These are phyloP conservation scores for Sebastes matsubarae DNA, from an alignment of 2,797 vertebrate genomes.

Conservation along the genomic window DNA sequence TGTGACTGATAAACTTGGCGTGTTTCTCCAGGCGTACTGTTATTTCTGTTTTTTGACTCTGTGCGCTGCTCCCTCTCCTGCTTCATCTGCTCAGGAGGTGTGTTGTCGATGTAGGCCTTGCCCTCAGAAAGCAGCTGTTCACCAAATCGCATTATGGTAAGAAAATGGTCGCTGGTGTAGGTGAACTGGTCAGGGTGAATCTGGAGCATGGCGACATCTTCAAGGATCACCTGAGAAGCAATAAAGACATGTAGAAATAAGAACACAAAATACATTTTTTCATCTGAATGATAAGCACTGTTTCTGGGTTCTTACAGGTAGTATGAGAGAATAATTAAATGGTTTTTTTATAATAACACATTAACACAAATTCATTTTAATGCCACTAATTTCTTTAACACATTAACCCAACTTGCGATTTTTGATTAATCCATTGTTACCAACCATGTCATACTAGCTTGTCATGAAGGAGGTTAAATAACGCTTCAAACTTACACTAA, in stretches of 20 bases:
- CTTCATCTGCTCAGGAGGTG: slow-evolving; percentile 95
- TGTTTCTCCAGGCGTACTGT: slow-evolving; percentile 78
- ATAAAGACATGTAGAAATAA: neutral
- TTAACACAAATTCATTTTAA: too few species aligned
- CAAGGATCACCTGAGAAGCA: slow-evolving; percentile 91
- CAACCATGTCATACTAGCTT: too few species aligned
- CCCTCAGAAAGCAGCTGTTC: slow-evolving; percentile 92
- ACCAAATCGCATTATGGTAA: slow-evolving; percentile 87
- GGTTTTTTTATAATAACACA: too few species aligned
- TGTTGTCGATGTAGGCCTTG: slow-evolving; percentile 95
- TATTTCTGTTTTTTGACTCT: slow-evolving; percentile 90
- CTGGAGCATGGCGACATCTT: slow-evolving; percentile 96
- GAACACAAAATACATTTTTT: neutral
- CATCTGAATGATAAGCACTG: fast-evolving
- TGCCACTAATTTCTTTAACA: too few species aligned
- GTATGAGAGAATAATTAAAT: too few species aligned
- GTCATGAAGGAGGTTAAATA: too few species aligned
- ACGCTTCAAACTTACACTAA: too few species aligned
- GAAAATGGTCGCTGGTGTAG: slow-evolving; percentile 97
- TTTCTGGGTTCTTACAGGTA: neutral
- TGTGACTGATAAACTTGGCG: neutral
- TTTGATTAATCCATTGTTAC: too few species aligned
- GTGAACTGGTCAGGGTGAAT: slow-evolving; percentile 98
- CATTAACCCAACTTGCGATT: too few species aligned
- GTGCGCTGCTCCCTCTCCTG: slow-evolving; percentile 92